Evolutionary conservation across 2,888 invertebrate genomes (phyloP).

Genomic region (Thymelicus lineola): DNA sequence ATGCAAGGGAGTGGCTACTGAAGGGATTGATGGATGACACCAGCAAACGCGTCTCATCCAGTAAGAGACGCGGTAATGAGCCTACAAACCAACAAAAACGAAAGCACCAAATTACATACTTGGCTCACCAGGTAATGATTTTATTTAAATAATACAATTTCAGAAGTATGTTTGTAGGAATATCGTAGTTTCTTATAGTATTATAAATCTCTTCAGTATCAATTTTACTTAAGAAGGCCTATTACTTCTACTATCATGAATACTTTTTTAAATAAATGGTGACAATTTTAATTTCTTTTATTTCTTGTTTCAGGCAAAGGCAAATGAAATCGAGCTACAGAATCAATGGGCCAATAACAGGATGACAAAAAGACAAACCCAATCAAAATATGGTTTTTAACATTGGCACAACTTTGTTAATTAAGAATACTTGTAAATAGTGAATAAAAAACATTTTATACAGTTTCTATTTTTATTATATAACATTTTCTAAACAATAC

Average conservation of each 20-base stretch:
- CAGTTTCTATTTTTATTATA: constrained; percentile 30
- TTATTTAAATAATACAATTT: neutral
- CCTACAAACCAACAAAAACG: constrained; percentile 90
- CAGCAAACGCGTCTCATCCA: constrained; percentile 75
- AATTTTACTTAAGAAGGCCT: too few species aligned
- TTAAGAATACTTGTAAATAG: constrained; percentile 23
- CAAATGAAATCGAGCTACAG: constrained; percentile 96
- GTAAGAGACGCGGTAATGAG: constrained; percentile 84
- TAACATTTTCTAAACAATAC: constrained; percentile 32
- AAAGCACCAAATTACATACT: constrained; percentile 98
- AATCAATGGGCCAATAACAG: constrained; percentile 97
- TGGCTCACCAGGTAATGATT: constrained; percentile 89
- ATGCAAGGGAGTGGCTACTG: constrained; percentile 92
- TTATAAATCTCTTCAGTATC: too few species aligned
- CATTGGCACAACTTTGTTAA: constrained; percentile 7
- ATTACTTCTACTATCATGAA: too few species aligned
- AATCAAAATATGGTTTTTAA: constrained; percentile 98
- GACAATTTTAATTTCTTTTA: neutral
- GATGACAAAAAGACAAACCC: constrained; percentile 93
- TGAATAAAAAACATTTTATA: constrained; percentile 26
- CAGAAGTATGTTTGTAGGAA: too few species aligned
- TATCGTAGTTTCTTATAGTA: too few species aligned
- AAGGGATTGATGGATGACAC: constrained; percentile 92
- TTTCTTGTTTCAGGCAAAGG: constrained; percentile 92
- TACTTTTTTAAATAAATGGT: neutral